Conservation (phyloP, 2,797 vertebrate species). For the Sus cebifrons region DNA sequence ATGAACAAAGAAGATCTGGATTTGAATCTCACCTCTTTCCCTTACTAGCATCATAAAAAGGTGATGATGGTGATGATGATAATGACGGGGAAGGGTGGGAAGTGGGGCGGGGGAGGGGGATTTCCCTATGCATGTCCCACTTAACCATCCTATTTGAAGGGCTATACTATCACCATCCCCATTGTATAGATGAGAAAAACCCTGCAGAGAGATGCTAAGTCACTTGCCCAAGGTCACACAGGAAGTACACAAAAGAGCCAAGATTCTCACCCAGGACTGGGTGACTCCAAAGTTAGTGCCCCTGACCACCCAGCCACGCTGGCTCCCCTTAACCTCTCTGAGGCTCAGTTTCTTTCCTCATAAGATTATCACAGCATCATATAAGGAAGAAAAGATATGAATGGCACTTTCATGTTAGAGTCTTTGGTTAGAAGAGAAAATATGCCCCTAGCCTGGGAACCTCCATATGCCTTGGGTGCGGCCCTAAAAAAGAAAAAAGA, state of each 20-base stretch:
- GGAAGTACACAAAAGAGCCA: not conserved
- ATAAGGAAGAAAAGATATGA: not conserved
- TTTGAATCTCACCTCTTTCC: conserved; percentile 18
- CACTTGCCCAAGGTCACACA: not conserved
- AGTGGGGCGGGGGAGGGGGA: not conserved
- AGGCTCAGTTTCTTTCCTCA: not conserved
- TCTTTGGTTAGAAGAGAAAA: conserved; percentile 33
- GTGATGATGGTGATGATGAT: not conserved
- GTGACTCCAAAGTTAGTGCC: not conserved
- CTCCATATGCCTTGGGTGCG: too few species aligned
- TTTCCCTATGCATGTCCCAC: not conserved
- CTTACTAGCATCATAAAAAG: not conserved
- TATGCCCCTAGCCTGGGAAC: not conserved
- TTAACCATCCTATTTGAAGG: not conserved
- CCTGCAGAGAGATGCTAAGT: not conserved
- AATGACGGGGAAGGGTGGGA: not conserved
- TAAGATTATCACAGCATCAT: conserved; percentile 3
- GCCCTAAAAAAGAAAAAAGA: too few species aligned
- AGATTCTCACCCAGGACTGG: not conserved
- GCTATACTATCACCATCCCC: not conserved
- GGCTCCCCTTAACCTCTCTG: not conserved
- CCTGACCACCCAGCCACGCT: not conserved
- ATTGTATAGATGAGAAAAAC: conserved; percentile 16
- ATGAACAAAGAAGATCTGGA: conserved; percentile 35
- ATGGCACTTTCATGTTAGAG: not conserved